Conservation (phyloP, 2,888 invertebrate species). For the Tryphoninae sp. region DNA sequence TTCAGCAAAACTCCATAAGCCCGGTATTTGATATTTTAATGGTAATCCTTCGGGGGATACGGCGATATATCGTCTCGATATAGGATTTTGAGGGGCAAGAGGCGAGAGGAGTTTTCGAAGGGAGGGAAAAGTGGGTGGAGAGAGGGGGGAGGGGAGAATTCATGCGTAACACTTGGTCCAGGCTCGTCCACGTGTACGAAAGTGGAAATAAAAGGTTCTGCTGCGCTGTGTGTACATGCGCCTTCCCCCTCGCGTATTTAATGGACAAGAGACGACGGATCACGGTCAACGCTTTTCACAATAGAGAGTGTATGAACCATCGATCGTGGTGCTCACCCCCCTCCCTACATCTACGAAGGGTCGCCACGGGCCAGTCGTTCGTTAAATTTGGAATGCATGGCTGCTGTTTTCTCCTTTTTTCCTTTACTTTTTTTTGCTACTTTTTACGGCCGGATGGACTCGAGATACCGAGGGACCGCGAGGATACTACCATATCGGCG, state of each 20-base stretch:
- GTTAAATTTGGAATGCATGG: conserved; percentile 51
- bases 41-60: conserved; percentile 39
- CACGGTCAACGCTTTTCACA: conserved; percentile 42
- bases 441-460: conserved; percentile 42
- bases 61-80: conserved; percentile 37
- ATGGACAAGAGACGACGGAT: conserved; percentile 37
- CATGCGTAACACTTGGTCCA: conserved; percentile 33
- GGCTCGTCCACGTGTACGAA: conserved; percentile 35
- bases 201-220: conserved; percentile 7
- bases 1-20: conserved; percentile 6
- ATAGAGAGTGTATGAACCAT: conserved; percentile 26
- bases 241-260: conserved; percentile 2
- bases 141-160: conserved; percentile 21
- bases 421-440: conserved; percentile 23
- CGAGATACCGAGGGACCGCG: conserved; percentile 29
- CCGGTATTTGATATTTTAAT: conserved; percentile 53
- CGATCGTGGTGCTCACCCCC: neutral
- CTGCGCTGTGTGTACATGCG: conserved; percentile 6
- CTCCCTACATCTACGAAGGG: conserved; percentile 8
- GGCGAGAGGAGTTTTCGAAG: neutral
- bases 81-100: neutral
- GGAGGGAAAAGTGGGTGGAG: neutral
- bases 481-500: neutral
- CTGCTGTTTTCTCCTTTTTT: conserved; percentile 17
- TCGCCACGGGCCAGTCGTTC: conserved; percentile 40